Evolutionary conservation across 2,113 vertebrate species (phyloP), one percentile per base, ranked within the genome.

Genomic region (Lepisosteus osseus): DNA sequence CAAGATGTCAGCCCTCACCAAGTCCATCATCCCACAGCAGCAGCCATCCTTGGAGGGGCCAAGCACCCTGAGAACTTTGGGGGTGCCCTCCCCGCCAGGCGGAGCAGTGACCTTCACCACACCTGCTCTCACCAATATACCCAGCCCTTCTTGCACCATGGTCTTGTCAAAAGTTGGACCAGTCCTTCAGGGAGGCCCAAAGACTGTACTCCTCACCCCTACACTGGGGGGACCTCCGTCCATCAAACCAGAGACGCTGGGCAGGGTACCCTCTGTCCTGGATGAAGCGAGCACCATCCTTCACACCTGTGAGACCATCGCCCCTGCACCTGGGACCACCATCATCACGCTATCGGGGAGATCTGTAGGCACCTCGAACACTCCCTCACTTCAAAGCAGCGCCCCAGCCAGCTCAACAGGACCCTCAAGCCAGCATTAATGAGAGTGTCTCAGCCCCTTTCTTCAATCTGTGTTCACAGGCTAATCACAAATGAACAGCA

Each of bases 191-290:
- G 73, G 82, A 0, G 44, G 81, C 3, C 77, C 80, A 71, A 84
- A 83, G 57, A 86, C 71, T 0, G 44, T 85, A 12, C 56, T 81
- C 78, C 78, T 84, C 61, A 74, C 73, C 61, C 78, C 75, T 0
- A 15, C 63, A 4, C 68, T 83, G 54, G 70, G 77, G 13, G 8
- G 14, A 6, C 3, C 62, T 64, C 41, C 5, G 5, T 3, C 17
- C 7, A 12, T 64, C 17, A 9, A 64, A 64, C 8, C 62, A n/a
- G 84, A 85, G 67, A 79, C 79, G 14, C 45, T 85, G 72, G 85
- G 85, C 56, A 79, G 80, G 65, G 81, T 83, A n/a, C 82, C 83
- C 0, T 84, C 85, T 0, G 43, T 82, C 63, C 51, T 82, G 76
- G 85, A 83, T 0, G 78, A 79, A 0, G 70, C 82, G 1, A 86